Evolutionary conservation across 2,113 vertebrate genomes (phyloP).

Genomic region (Halichoeres trimaculatus): DNA sequence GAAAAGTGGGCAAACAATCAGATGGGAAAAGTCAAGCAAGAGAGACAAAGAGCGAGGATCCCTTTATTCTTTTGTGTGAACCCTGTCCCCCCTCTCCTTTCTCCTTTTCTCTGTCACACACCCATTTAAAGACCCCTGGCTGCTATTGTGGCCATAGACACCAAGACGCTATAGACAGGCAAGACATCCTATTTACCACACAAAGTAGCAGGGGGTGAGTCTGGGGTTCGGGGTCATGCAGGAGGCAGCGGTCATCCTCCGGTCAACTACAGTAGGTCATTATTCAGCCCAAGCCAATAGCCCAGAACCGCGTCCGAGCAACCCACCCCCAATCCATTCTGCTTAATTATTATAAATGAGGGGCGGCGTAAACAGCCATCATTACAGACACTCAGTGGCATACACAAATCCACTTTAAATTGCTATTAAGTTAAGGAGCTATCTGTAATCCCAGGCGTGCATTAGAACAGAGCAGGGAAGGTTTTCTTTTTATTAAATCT

Average conservation of each 20-base stretch:
- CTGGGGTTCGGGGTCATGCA: slow-evolving; percentile 90
- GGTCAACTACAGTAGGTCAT: slow-evolving; percentile 96
- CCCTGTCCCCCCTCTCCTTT: slow-evolving; percentile 63
- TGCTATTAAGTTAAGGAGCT: slow-evolving; percentile 88
- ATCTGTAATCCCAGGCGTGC: slow-evolving; percentile 84
- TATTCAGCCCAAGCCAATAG: slow-evolving; percentile 94
- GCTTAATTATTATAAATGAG: slow-evolving; percentile 98
- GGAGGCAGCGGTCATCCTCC: slow-evolving; percentile 94
- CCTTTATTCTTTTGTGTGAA: slow-evolving; percentile 80
- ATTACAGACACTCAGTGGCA: slow-evolving; percentile 88
- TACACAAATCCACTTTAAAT: slow-evolving; percentile 89
- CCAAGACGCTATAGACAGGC: slow-evolving; percentile 81
- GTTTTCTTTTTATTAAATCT: slow-evolving; percentile 80
- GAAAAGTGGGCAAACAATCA: slow-evolving; percentile 80
- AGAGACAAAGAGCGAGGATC: slow-evolving; percentile 73
- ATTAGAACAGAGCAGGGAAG: slow-evolving; percentile 76
- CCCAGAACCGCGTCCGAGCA: slow-evolving; percentile 87
- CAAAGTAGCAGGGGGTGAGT: slow-evolving; percentile 88
- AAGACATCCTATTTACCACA: slow-evolving; percentile 87
- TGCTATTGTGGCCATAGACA: slow-evolving; percentile 84
- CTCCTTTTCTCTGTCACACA: slow-evolving; percentile 75
- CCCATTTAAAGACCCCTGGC: slow-evolving; percentile 80
- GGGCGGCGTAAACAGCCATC: slow-evolving; percentile 89
- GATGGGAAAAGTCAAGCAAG: slow-evolving; percentile 82
- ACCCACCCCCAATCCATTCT: slow-evolving; percentile 89